phyloP scores from a whole-genome alignment of 2,888 invertebrate species.

The Conomelus anceps region DNA sequence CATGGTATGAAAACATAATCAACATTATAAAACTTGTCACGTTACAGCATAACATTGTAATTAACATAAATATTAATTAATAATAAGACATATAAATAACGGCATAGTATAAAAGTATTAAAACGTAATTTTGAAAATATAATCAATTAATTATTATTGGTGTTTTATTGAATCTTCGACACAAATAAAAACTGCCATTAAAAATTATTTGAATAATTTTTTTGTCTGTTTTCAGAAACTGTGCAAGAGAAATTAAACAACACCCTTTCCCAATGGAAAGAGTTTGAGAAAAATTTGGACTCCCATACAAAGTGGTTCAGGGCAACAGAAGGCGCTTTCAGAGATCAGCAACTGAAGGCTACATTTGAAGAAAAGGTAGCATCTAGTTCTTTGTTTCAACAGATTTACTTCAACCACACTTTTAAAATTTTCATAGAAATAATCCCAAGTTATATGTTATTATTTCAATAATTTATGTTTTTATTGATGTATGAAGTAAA shows the following conservation, averaged over 20 bases:
- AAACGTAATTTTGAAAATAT: neutral
- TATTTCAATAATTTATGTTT: no score
- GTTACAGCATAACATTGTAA: no score
- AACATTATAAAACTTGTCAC: no score
- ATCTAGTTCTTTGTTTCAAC: neutral
- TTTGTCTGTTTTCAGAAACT: constrained; percentile 43
- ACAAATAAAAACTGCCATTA: neutral
- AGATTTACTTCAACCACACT: no score
- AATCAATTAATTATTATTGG: neutral
- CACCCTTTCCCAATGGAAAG: constrained; percentile 74
- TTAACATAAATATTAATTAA: no score
- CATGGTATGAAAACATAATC: no score
- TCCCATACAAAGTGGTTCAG: constrained; percentile 80
- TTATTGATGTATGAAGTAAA: no score
- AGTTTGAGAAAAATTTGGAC: constrained; percentile 76
- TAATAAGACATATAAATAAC: no score
- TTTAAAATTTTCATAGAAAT: neutral
- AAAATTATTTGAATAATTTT: neutral
- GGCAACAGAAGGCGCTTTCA: constrained; percentile 71
- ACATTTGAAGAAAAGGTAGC: constrained; percentile 65
- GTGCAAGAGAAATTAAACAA: constrained; percentile 65
- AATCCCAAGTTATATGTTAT: neutral
- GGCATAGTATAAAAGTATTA: no score
- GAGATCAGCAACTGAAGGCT: constrained; percentile 77
- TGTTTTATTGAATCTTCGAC: neutral